phyloP scores from a whole-genome alignment of 1,140 invertebrate species.

The Brachionus calyciflorus region DNA sequence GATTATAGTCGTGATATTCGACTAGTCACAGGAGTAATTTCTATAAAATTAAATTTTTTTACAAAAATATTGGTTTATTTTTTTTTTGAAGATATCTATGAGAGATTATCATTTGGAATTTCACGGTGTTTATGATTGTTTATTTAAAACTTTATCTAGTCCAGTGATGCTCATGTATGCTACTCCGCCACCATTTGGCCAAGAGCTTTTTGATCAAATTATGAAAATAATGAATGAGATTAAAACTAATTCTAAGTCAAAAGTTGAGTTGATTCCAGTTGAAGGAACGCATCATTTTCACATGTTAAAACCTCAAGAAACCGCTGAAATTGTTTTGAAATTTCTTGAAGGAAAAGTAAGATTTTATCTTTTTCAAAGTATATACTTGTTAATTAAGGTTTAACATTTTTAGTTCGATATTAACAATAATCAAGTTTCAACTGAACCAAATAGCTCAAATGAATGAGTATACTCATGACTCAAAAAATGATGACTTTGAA shows the following conservation, averaged over 20 bases:
- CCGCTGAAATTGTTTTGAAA: slow-evolving; percentile 22
- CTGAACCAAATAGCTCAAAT: too few relatives aligned
- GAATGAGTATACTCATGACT: too few relatives aligned
- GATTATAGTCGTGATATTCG: slow-evolving; percentile 35
- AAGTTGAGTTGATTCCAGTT: not conserved
- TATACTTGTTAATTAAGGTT: not conserved
- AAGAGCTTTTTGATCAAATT: slow-evolving; percentile 40
- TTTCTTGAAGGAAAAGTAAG: slow-evolving; percentile 28
- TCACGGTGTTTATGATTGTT: slow-evolving; percentile 37
- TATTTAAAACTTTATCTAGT: slow-evolving; percentile 28
- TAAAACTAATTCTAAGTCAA: slow-evolving; percentile 36
- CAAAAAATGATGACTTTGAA: too few relatives aligned
- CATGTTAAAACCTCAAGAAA: slow-evolving; percentile 32
- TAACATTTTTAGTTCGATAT: not conserved
- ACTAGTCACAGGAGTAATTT: slow-evolving; percentile 36
- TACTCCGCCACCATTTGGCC: slow-evolving; percentile 28
- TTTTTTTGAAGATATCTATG: slow-evolving; percentile 34
- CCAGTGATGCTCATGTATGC: slow-evolving; percentile 40
- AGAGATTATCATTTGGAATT: slow-evolving; percentile 44
- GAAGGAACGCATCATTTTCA: slow-evolving; percentile 47
- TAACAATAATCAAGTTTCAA: too few relatives aligned
- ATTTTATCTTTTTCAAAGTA: not conserved
- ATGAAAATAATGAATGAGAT: slow-evolving; percentile 46
- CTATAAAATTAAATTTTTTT: not conserved
- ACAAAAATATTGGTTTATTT: not conserved